These are phyloP conservation scores for Ctenomys sociabilis DNA, from an alignment of 2,113 vertebrate genomes.

Conservation along the genomic window DNA sequence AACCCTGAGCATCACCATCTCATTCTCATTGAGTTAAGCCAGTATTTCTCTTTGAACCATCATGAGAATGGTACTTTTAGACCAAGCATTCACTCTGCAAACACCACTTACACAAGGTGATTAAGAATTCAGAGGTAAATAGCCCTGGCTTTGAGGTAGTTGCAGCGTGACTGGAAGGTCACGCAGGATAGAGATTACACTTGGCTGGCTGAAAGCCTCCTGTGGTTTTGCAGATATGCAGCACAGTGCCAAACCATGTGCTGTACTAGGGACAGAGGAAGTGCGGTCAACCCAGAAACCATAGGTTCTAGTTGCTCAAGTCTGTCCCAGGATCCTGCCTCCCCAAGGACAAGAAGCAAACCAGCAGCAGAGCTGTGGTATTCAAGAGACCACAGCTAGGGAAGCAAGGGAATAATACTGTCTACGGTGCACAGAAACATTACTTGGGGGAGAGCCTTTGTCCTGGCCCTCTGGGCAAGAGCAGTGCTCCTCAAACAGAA, in stretches of 20 bases:
- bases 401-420: neutral
- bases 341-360: neutral
- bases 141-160: neutral
- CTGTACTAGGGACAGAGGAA: neutral
- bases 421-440: neutral
- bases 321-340: neutral
- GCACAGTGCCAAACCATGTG: neutral
- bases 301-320: neutral
- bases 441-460: accelerated
- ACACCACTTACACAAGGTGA: neutral
- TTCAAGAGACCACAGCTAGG: neutral
- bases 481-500: neutral
- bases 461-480: neutral
- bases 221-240: accelerated
- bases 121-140: neutral
- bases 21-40: neutral
- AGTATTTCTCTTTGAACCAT: neutral
- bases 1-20: accelerated
- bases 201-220: neutral
- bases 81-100: neutral
- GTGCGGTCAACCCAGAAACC: neutral
- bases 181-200: neutral
- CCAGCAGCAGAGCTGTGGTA: neutral
- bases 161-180: neutral
- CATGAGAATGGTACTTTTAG: neutral